Conservation (phyloP, 2,797 vertebrate species). For the Poeciliopsis paucimaculata region DNA sequence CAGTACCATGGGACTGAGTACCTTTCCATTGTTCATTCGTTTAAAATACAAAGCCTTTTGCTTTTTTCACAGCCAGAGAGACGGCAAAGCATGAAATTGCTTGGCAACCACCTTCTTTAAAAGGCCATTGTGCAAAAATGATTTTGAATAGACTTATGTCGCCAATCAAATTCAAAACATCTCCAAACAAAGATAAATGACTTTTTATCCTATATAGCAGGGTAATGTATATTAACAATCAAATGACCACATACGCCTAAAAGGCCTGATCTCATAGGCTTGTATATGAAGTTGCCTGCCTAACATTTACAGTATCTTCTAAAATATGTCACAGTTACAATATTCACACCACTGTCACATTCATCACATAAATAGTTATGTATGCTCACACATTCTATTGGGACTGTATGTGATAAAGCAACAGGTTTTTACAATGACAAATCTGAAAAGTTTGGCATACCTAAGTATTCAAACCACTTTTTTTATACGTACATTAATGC, state of each 20-base stretch:
- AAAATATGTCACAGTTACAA: neutral
- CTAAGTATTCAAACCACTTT: neutral
- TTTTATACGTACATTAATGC: neutral
- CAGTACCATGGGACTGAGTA: slow-evolving; percentile 70
- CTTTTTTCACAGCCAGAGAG: slow-evolving; percentile 72
- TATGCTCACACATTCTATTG: neutral
- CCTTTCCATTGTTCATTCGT: slow-evolving; percentile 75
- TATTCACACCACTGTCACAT: neutral
- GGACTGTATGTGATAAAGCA: neutral
- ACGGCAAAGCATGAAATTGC: slow-evolving; percentile 78
- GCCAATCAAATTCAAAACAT: slow-evolving; percentile 77
- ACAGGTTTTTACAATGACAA: neutral
- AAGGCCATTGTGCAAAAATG: slow-evolving; percentile 74
- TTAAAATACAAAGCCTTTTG: slow-evolving; percentile 74
- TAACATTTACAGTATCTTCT: neutral
- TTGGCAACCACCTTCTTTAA: slow-evolving; percentile 79
- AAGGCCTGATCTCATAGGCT: slow-evolving; percentile 32
- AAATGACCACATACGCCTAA: slow-evolving; percentile 26
- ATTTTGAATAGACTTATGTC: slow-evolving; percentile 78
- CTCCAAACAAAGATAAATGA: slow-evolving; percentile 64
- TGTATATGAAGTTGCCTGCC: slow-evolving; percentile 43
- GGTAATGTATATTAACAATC: slow-evolving; percentile 39
- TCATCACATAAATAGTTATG: neutral
- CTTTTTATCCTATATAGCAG: slow-evolving; percentile 47
- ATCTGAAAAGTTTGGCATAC: neutral